These are phyloP conservation scores for Typhlichthys eigenmanni DNA, from an alignment of 2,797 vertebrate species.

Conservation along the genomic window DNA sequence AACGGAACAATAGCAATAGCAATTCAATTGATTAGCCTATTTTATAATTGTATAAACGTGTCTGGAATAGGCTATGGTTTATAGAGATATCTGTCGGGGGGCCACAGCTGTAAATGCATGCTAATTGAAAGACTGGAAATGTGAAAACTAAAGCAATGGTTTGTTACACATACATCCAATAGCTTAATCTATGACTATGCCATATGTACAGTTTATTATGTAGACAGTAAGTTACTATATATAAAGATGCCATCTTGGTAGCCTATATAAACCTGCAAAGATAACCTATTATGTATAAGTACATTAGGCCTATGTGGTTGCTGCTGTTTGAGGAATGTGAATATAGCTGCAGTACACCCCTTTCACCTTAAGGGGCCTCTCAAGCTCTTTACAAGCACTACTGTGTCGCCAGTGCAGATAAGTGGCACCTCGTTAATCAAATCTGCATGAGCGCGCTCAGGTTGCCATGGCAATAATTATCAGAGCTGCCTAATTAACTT, in stretches of 20 bases:
- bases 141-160: neutral
- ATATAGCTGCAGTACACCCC: constrained; percentile 28
- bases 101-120: neutral
- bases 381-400: constrained; percentile 50
- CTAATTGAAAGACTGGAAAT: neutral
- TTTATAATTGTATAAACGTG: neutral
- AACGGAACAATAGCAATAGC: too few species aligned
- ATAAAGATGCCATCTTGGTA: neutral
- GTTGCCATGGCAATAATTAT: constrained; percentile 86
- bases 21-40: neutral
- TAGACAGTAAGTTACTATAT: neutral
- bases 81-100: neutral
- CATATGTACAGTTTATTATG: neutral
- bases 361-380: constrained; percentile 74
- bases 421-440: constrained; percentile 82
- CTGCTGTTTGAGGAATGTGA: neutral
- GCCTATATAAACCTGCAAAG: neutral
- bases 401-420: constrained; percentile 59
- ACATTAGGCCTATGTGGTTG: neutral
- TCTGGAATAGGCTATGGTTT: neutral
- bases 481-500: constrained; percentile 84
- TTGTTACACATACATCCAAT: neutral
- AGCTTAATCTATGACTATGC: neutral
- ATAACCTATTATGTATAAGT: neutral
- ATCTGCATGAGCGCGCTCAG: constrained; percentile 80